Evolutionary conservation across 2,113 vertebrate genomes (phyloP).

Genomic region (Callospermophilus lateralis): DNA sequence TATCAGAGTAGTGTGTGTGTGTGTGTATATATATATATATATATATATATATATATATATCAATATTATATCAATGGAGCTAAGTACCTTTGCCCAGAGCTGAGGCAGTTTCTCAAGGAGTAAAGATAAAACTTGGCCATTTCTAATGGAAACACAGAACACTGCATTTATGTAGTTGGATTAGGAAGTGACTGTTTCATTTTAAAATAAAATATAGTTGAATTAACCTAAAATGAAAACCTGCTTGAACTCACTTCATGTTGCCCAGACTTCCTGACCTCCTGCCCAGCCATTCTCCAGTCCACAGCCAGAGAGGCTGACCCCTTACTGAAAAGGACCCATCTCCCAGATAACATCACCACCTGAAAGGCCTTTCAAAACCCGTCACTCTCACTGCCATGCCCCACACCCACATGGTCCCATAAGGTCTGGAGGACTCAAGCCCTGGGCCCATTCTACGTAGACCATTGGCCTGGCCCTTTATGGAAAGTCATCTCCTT

Average conservation of each 20-base stretch:
- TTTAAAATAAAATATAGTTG: background rate
- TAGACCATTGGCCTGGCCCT: background rate
- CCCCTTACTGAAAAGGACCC: background rate
- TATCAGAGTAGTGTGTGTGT: no score
- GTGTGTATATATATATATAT: no score
- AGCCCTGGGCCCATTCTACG: background rate
- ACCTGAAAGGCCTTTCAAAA: background rate
- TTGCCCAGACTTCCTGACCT: background rate
- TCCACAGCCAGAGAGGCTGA: background rate
- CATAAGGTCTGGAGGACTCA: background rate
- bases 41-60: no score
- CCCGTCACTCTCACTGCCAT: background rate
- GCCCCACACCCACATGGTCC: background rate
- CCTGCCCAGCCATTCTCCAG: background rate
- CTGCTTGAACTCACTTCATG: background rate
- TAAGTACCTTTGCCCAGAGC: background rate
- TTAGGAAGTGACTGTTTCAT: background rate
- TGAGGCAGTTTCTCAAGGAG: background rate
- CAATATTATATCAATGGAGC: background rate
- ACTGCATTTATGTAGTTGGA: background rate
- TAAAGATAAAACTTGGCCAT: background rate
- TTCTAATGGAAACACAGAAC: background rate
- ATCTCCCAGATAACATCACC: background rate
- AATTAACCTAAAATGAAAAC: background rate
- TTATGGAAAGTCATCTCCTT: background rate